phyloP scores from a whole-genome alignment of 2,888 invertebrate species.

The Toxonevra muliebris region DNA sequence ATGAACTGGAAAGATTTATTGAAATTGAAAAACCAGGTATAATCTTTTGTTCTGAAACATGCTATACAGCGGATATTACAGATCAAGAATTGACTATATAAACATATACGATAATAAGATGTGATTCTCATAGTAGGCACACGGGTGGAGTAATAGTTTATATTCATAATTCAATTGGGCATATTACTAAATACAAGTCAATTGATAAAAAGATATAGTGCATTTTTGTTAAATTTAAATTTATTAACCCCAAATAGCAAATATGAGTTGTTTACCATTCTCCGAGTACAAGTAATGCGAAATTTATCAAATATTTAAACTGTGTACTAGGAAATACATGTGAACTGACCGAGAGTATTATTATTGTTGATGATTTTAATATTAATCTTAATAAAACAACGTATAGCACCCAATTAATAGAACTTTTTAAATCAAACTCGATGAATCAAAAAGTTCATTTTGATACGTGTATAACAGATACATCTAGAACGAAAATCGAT shows the following conservation, averaged over 20 bases:
- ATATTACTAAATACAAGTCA: neutral
- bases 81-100: neutral
- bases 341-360: neutral
- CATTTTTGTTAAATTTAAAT: constrained; percentile 11
- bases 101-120: neutral
- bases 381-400: constrained; percentile 3
- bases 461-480: neutral
- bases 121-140: neutral
- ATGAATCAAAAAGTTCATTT: constrained; percentile 5
- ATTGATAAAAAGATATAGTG: neutral
- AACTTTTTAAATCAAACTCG: constrained; percentile 4
- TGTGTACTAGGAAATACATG: constrained; percentile 11
- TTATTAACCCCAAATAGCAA: constrained; percentile 20
- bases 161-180: neutral
- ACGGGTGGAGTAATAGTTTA: neutral
- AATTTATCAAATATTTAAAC: constrained; percentile 20
- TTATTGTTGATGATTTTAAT: constrained; percentile 3
- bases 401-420: neutral
- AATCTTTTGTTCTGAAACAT: neutral
- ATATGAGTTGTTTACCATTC: constrained; percentile 18
- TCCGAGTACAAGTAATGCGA: constrained; percentile 12
- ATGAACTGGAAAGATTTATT: neutral
- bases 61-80: neutral
- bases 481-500: neutral
- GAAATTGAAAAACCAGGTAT: neutral